Percentiles rank a stretch among this genome's conserved stretches.
Evolutionary conservation across 2,888 invertebrate genomes (phyloP).

Genomic region (Cephalotes varians): DNA sequence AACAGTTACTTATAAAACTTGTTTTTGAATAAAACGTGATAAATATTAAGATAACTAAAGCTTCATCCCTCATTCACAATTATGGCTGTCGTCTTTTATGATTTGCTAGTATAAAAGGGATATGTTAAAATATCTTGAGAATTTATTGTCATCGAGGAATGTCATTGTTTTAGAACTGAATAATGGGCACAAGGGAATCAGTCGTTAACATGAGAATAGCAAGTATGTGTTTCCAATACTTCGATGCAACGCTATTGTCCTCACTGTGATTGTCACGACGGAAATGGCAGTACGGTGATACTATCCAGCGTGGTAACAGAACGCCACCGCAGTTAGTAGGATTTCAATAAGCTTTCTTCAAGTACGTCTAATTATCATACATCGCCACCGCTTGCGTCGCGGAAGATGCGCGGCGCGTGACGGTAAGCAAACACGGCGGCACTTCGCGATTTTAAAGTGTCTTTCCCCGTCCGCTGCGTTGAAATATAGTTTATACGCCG

Average conservation of each 20-base stretch:
- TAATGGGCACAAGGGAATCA: background rate
- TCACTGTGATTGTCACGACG: slow-evolving; percentile 28
- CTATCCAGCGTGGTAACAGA: background rate
- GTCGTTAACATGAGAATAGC: slow-evolving; percentile 28
- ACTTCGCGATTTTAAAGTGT: slow-evolving; percentile 8
- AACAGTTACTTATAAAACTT: background rate
- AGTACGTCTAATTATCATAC: slow-evolving; percentile 41
- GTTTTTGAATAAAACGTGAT: background rate
- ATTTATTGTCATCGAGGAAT: slow-evolving; percentile 4
- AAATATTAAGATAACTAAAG: background rate
- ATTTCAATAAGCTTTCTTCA: slow-evolving; percentile 23
- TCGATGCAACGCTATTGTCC: background rate
- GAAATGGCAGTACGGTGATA: background rate
- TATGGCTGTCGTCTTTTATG: background rate
- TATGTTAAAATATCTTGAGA: background rate
- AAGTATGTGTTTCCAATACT: slow-evolving; percentile 1
- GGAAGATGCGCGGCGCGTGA: background rate
- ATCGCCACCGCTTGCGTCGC: background rate
- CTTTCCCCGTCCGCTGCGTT: background rate
- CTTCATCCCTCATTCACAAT: background rate
- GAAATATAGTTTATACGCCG: slow-evolving; percentile 29
- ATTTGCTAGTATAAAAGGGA: background rate
- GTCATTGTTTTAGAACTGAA: background rate
- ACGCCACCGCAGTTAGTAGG: slow-evolving; percentile 8
- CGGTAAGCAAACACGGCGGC: slow-evolving; percentile 23